Base-by-base conservation (phyloP, 2,113 vertebrate species). In the Nerophis ophidion region DNA sequence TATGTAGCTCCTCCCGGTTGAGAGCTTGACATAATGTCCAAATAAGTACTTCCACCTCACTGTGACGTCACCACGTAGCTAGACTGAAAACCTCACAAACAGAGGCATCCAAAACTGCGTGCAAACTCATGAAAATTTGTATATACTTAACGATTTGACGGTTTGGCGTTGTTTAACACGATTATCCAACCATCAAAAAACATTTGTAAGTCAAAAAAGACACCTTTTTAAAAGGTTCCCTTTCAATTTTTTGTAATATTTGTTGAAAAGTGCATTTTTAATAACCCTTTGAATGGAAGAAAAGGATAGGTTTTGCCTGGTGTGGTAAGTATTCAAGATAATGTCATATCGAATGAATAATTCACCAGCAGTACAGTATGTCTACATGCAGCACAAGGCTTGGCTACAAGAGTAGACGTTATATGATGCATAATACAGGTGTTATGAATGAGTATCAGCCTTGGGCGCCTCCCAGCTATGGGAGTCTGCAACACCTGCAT, bases 401-500 rank as follows among this genome's bases (percentile, higher is more conserved):
- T 53, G 35, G 49, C 53, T 60, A 63, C 11, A 46, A 35, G 66
- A 63, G 66, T 26, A 60, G 11, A 56, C 11, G 5, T 16, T 59
- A 68, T 67, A n/a, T 19, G 12, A 61, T 62, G 74, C 45, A 74
- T 82, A 70, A 75, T 75, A 71, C 55, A 70, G 81, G 68, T 72
- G 74, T 79, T 75, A 64, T 51, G 73, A 61, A 49, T 57, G 62
- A 71, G 64, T 77, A 58, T 52, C 65, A 58, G 65, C 55, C 4
- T 47, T 48, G 66, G 66, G 65, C 76, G 71, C 36, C 72, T 76
- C 73, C 72, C 62, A 65, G 57, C 62, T 65, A 47, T 45, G 68
- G 60, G 64, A 68, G 74, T 73, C 74, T 69, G 61, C 81, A 83
- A 81, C 86, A 86, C 81, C 86, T 86, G 85, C 74, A 85, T 84